Base-by-base conservation (phyloP, 1,140 invertebrate genomes). In the Diabrotica virgifera region DNA sequence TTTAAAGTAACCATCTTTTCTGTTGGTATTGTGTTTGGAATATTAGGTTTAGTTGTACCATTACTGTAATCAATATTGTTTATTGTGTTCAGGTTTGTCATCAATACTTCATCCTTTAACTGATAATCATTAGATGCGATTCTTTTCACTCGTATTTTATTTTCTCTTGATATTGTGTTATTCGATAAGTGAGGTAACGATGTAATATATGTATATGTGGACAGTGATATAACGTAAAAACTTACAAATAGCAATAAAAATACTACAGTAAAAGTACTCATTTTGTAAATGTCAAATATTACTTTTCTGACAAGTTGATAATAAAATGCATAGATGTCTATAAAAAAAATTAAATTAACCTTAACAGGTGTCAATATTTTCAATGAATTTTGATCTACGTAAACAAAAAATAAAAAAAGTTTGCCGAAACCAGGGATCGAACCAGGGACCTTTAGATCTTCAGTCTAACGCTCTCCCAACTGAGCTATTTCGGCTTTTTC, bases 381-480 rank as follows among this genome's bases (percentile, higher is more conserved):
- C 24, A 24, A 24, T 24, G 24, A 24, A 24, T 24, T 24, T 24
- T 24, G 24, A 24, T 24, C 4, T 24, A 24, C 24, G 24, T 24
- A 24, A 24, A 24, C 24, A 24, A 24, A 24, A 24, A 24, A 24
- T 24, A 2, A 24, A 24, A 24, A 24, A 24, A 24, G 2, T 46
- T 2, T 88, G 86, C 86, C 86, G 86, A 88, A 88, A 87, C 86
- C 86, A 82, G 86, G 86, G 85, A 87, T 87, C 83, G 85, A 87
- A 87, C 86, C 84, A 82, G 86, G 86, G 86, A 89, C 86, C 85
- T 89, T 88, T 88, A 89, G 86, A 89, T 88, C 86, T 88, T 88
- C 86, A 87, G 86, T 88, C 87, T 89, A 87, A 88, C 87, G 86
- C 87, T 89, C 87, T 89, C 86, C 86, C 86, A 87, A 87, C 86